Conservation (phyloP, 2,113 vertebrate genomes). For the Bungarus multicinctus region DNA sequence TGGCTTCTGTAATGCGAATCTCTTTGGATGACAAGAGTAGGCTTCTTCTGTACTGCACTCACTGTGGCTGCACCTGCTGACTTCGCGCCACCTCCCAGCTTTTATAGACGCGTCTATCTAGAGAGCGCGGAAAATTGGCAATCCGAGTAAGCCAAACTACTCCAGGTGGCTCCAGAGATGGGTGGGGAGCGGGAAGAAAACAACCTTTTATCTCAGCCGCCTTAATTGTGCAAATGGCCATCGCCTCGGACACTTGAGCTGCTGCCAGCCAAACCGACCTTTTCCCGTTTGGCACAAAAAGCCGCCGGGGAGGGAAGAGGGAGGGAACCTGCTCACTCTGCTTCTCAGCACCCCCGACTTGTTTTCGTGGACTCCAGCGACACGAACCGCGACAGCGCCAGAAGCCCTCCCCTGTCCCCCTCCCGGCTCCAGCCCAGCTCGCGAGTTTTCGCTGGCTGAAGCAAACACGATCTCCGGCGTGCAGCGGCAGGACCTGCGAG, state of each 20-base stretch:
- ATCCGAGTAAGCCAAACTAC: not conserved
- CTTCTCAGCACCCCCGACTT: not conserved
- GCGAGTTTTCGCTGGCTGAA: not conserved
- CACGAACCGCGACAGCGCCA: not conserved
- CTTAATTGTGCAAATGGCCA: not conserved
- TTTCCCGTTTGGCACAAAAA: not conserved
- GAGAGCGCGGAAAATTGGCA: not conserved
- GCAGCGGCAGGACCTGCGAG: constrained; percentile 23
- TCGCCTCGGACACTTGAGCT: not conserved
- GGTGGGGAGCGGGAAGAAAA: not conserved
- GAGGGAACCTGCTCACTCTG: not conserved
- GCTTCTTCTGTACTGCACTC: not conserved
- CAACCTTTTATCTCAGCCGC: not conserved
- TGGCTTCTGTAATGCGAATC: not conserved
- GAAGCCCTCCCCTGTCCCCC: not conserved
- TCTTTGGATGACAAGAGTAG: not conserved
- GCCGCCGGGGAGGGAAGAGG: not conserved
- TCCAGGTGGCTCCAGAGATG: not conserved
- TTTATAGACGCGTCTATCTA: too few species aligned
- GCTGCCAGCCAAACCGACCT: not conserved
- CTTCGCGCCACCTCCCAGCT: not conserved
- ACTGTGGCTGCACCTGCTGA: not conserved
- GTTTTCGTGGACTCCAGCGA: not conserved
- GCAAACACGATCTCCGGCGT: not conserved
- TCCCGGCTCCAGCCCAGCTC: not conserved